Conservation (phyloP, 2,113 vertebrate genomes). For the Strix uralensis region DNA sequence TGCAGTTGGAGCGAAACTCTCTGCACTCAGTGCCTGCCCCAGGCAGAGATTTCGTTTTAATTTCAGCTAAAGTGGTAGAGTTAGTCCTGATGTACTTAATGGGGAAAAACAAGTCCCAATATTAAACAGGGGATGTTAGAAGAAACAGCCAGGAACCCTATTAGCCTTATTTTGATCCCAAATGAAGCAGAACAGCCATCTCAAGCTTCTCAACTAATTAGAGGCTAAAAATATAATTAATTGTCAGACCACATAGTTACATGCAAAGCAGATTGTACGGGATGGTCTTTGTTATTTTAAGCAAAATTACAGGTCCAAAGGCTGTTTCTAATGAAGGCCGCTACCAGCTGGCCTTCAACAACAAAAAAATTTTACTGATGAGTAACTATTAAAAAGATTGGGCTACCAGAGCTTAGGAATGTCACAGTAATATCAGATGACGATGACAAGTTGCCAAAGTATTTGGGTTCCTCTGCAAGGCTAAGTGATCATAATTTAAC, state of each 20-base stretch:
- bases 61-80: neutral
- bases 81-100: neutral
- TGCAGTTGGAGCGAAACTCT: neutral
- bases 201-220: constrained; percentile 1
- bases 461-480: neutral
- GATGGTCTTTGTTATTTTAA: neutral
- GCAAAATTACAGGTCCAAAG: neutral
- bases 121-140: neutral
- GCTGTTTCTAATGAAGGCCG: neutral
- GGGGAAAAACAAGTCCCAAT: neutral
- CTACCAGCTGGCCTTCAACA: neutral
- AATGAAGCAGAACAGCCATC: neutral
- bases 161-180: neutral
- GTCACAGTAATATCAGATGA: neutral
- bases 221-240: constrained; percentile 15
- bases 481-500: neutral
- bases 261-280: neutral
- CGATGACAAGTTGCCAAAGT: neutral
- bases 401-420: neutral
- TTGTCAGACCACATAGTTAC: neutral
- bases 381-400: neutral
- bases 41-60: neutral
- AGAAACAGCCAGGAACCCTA: neutral
- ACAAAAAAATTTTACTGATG: neutral
- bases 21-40: neutral